phyloP scores from a whole-genome alignment of 2,797 vertebrate genomes.

The Sebastolobus altivelis region DNA sequence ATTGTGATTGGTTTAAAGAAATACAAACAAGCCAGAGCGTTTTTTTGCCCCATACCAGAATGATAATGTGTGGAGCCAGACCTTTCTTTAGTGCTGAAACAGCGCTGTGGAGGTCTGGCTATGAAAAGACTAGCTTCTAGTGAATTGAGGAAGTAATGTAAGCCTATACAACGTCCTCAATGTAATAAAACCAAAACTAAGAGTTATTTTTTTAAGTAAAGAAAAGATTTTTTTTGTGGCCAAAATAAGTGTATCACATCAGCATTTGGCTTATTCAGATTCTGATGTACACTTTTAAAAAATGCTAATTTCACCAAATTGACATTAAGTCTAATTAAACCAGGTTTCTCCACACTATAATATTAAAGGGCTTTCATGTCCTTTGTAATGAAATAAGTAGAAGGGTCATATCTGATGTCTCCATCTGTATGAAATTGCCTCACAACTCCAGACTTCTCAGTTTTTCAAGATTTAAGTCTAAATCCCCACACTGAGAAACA shows the following conservation, averaged over 20 bases:
- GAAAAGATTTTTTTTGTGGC: too few relatives aligned
- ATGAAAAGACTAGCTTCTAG: background rate
- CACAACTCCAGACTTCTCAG: background rate
- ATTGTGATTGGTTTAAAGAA: background rate
- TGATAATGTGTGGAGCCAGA: background rate
- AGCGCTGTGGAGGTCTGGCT: background rate
- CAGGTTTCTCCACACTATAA: background rate
- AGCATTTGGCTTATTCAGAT: background rate
- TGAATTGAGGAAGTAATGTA: background rate
- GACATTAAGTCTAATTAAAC: background rate
- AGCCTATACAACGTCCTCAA: background rate
- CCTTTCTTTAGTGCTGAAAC: background rate
- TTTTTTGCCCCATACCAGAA: background rate
- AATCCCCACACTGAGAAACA: constrained; percentile 1
- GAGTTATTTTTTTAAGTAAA: rapidly evolving
- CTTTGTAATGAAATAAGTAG: background rate
- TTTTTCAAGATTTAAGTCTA: background rate
- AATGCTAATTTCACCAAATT: background rate
- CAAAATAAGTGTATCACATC: background rate
- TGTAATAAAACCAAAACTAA: background rate
- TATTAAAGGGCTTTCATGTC: background rate
- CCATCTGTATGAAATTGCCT: background rate
- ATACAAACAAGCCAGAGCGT: background rate
- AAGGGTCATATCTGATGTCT: constrained; percentile 3
- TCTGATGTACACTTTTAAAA: background rate